Evolutionary conservation across 1,140 invertebrate species (phyloP), one percentile per base, ranked within the genome.

Genomic region (honey bee (Apis mellifera)): DNA sequence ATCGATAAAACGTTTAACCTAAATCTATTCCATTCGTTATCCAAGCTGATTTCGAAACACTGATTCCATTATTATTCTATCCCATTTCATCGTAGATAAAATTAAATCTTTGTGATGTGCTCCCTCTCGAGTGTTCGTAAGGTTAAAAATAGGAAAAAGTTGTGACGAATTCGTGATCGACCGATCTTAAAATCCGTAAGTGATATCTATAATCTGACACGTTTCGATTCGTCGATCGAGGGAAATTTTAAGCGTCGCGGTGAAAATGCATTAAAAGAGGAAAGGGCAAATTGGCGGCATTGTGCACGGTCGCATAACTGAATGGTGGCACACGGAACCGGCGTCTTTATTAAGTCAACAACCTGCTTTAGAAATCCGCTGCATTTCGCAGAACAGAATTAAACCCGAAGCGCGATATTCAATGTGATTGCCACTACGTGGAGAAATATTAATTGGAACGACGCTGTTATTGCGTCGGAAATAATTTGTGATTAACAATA

Each of bases 1-100:
- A 81, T 74, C 60, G 79, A 77, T 82, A 70, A 78, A 65, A 86
- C 70, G 54, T 77, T 86, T 86, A 86, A 76, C 55, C 66, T 50
- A 73, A 83, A 86, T 87, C 42, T 83, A 76, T 80, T 75, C 73
- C 15, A 21, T 62, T 77, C 42, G 23, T 54, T 54, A 52, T 23
- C n/a, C 50, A 42, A 21, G 60, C 48, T 52, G 73, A 82, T 82
- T 69, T 32, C 32, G 12, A 50, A 48, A 52, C 42, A 59, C 23
- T 19, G 17, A 64, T 42, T 17, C 50, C 48, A 11, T 54, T 13
- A 19, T 65, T 42, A 23, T 23, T 32, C 50, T 60, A 65, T 21
- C 19, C 21, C 68, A 42, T 42, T 2, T 23, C n/a, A n/a, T n/a
- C 50, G 9, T 55, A 48, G 64, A 68, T 32, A 57, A n/a, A 42